These are phyloP conservation scores for Streblospio benedicti DNA, from an alignment of 1,140 invertebrate species.

Conservation along the genomic window DNA sequence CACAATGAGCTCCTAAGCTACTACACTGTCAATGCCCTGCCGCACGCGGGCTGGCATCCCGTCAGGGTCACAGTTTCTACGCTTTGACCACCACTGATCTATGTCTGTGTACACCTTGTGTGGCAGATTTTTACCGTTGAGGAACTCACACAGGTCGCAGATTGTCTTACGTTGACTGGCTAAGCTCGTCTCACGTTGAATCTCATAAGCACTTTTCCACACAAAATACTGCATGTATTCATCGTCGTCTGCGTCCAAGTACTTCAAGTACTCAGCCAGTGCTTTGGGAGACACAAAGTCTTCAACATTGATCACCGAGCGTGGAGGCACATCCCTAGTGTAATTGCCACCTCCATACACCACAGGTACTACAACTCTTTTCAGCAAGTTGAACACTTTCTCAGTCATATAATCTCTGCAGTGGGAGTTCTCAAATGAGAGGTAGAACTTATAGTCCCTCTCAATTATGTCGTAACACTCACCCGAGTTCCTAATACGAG, in stretches of 20 bases:
- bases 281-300: slow-evolving; percentile 26
- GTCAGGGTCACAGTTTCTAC: too few relatives aligned
- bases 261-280: slow-evolving; percentile 28
- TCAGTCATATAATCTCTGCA: slow-evolving; percentile 47
- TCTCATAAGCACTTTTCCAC: slow-evolving; percentile 67
- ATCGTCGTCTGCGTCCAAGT: slow-evolving; percentile 27
- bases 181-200: too few relatives aligned
- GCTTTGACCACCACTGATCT: too few relatives aligned
- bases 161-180: too few relatives aligned
- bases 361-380: slow-evolving; percentile 37
- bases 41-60: too few relatives aligned
- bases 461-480: slow-evolving; percentile 9
- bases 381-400: slow-evolving; percentile 46
- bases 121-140: too few relatives aligned
- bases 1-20: too few relatives aligned
- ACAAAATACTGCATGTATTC: slow-evolving; percentile 36
- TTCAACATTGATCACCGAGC: slow-evolving; percentile 44
- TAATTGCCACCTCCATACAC: slow-evolving; percentile 49
- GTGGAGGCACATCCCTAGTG: slow-evolving; percentile 31
- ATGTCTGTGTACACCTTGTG: too few relatives aligned
- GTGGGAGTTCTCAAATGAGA: slow-evolving; percentile 63
- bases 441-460: slow-evolving; percentile 85
- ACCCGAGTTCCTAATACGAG: slow-evolving; percentile 55
- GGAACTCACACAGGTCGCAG: too few relatives aligned
- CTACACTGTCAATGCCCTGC: too few relatives aligned